Evolutionary conservation across 2,113 vertebrate genomes (phyloP), one percentile per base, ranked within the genome.

Genomic region (Phrynocephalus versicolor): DNA sequence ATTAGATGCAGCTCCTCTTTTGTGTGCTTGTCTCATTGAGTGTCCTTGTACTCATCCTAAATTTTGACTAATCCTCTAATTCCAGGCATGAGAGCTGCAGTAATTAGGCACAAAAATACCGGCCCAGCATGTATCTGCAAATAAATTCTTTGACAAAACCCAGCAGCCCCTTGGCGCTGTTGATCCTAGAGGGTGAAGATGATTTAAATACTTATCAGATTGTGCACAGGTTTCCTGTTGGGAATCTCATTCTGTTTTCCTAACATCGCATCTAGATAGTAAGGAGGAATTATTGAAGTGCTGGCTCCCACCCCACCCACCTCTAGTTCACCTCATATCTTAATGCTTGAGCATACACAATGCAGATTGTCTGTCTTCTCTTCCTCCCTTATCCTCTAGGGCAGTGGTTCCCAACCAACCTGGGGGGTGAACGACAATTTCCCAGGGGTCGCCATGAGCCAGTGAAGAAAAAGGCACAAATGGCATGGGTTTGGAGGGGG

Each of bases 141-240:
- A 89, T 81, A 91, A 91, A 85, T 85, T 86, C 35, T 90, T 89
- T 90, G 88, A 92, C 81, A 89, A 93, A 92, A 90, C 79, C 74
- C 84, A 93, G 65, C 79, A 88, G 81, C 81, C 88, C 67, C 77
- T 85, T 74, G 79, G 75, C 89, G 75, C 84, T 90, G 84, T 85
- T 88, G 84, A 77, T 94, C 87, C 88, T 87, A 90, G 79, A 84
- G 87, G 78, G 90, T 88, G 88, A 93, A 88, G 84, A 83, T 83
- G 84, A 85, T 89, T 88, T 90, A 90, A 92, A 92, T 90, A 88
- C 84, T 88, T 93, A 89, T 87, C 88, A 89, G 84, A 65, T 84
- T 81, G 78, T 76, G 30, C 67, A 79, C 0, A 0, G 81, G 77
- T 91, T 92, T 92, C 82, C 79, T 81, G 84, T 90, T 91, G 88